Percentiles rank a stretch among this genome's conserved stretches.
Conservation (phyloP, 2,113 vertebrate species). For the Chloropsis hardwickii region DNA sequence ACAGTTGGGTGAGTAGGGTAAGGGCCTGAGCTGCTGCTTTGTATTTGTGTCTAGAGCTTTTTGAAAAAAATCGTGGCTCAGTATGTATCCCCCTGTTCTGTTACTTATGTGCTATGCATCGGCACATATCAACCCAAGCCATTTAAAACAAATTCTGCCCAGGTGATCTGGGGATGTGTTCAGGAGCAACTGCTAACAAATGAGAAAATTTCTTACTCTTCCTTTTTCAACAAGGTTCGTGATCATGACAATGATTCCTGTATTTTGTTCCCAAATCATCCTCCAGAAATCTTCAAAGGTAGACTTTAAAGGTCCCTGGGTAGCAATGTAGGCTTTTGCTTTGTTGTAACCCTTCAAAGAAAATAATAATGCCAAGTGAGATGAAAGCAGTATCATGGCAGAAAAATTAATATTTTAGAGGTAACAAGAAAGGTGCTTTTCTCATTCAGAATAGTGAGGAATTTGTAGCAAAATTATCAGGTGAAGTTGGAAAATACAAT, state of each 20-base stretch:
- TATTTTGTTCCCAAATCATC: constrained; percentile 99
- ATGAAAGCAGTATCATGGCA: constrained; percentile 48
- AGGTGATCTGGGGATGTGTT: background rate
- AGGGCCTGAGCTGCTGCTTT: background rate
- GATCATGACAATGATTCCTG: constrained; percentile 96
- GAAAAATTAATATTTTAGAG: constrained; percentile 64
- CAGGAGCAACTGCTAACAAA: constrained; percentile 18
- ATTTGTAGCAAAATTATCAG: background rate
- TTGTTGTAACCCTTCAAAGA: constrained; percentile 93
- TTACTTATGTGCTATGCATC: background rate
- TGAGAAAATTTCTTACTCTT: constrained; percentile 78
- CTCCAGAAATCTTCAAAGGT: constrained; percentile 99
- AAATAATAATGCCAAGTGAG: constrained; percentile 61
- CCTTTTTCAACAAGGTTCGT: constrained; percentile 99
- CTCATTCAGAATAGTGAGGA: background rate
- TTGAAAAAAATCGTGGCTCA: background rate
- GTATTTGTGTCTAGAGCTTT: background rate
- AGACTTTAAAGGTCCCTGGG: constrained; percentile 97
- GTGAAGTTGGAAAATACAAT: background rate
- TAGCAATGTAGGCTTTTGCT: constrained; percentile 94
- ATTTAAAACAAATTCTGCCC: background rate
- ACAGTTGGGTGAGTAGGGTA: background rate
- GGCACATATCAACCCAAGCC: background rate
- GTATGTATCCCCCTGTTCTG: background rate
- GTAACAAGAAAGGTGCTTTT: constrained; percentile 27